Evolutionary conservation across 1,140 invertebrate genomes (phyloP).

Genomic region (Nautilus pompilius): DNA sequence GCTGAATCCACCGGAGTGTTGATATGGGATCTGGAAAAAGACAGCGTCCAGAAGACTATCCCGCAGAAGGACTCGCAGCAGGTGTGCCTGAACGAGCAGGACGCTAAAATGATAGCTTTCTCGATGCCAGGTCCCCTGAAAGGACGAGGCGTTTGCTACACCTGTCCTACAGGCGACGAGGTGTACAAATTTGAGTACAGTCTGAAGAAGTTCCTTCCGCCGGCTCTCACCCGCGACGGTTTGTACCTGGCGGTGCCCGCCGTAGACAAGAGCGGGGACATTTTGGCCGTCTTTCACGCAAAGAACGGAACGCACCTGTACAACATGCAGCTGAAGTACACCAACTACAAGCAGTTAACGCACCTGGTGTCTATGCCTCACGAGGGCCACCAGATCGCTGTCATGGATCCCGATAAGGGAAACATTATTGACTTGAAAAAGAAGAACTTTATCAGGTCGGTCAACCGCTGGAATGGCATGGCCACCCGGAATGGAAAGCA

Average conservation of each 20-base stretch:
- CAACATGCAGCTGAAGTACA: slow-evolving; percentile 60
- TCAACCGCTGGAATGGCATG: slow-evolving; percentile 60
- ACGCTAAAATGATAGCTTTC: slow-evolving; percentile 80
- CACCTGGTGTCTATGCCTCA: slow-evolving; percentile 54
- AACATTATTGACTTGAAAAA: slow-evolving; percentile 63
- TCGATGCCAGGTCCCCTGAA: slow-evolving; percentile 56
- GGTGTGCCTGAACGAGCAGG: slow-evolving; percentile 78
- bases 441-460: slow-evolving; percentile 56
- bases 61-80: slow-evolving; percentile 81
- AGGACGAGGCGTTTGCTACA: slow-evolving; percentile 30
- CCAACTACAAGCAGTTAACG: slow-evolving; percentile 52
- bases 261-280: slow-evolving; percentile 81
- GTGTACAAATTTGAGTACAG: slow-evolving; percentile 77
- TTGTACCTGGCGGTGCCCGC: slow-evolving; percentile 73
- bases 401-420: slow-evolving; percentile 87
- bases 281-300: slow-evolving; percentile 77
- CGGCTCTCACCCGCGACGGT: slow-evolving; percentile 78
- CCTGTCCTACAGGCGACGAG: slow-evolving; percentile 63
- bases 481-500: slow-evolving; percentile 65
- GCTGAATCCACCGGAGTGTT: slow-evolving; percentile 90
- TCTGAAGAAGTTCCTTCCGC: slow-evolving; percentile 52
- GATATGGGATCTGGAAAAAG: slow-evolving; percentile 85
- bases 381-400: slow-evolving; percentile 72
- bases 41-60: slow-evolving; percentile 69
- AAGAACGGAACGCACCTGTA: slow-evolving; percentile 77